Conservation (phyloP, 2,113 vertebrate species). For the Microtus ochrogaster region DNA sequence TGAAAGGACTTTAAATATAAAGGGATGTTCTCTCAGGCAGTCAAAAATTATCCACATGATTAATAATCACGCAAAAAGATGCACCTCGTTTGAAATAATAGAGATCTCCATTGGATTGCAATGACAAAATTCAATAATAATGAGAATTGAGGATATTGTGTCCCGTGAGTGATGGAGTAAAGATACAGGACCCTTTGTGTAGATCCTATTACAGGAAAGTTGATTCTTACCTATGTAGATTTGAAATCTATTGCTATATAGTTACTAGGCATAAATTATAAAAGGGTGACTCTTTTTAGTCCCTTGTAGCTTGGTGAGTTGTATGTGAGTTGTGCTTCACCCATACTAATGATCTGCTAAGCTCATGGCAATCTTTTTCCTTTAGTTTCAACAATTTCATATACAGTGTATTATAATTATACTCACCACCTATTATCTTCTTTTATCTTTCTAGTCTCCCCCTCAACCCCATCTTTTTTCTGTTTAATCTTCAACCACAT, state of each 20-base stretch:
- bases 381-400: not conserved
- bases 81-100: not conserved
- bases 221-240: not conserved
- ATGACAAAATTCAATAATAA: not conserved
- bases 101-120: not conserved
- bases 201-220: not conserved
- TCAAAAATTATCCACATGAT: not conserved
- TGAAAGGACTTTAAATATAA: not conserved
- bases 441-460: not conserved
- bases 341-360: not conserved
- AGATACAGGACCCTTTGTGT: not conserved
- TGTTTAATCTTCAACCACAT: no score
- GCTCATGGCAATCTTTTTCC: not conserved
- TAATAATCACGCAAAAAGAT: not conserved
- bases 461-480: not conserved
- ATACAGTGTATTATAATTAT: not conserved
- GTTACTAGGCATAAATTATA: not conserved
- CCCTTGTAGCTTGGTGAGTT: not conserved
- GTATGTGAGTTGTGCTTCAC: not conserved
- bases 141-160: not conserved
- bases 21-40: not conserved
- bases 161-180: not conserved
- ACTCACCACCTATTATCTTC: no score
- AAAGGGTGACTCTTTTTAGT: not conserved
- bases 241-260: not conserved